Evolutionary conservation across 2,113 vertebrate genomes (phyloP).

Genomic region (Brachypodius melanocephalos): DNA sequence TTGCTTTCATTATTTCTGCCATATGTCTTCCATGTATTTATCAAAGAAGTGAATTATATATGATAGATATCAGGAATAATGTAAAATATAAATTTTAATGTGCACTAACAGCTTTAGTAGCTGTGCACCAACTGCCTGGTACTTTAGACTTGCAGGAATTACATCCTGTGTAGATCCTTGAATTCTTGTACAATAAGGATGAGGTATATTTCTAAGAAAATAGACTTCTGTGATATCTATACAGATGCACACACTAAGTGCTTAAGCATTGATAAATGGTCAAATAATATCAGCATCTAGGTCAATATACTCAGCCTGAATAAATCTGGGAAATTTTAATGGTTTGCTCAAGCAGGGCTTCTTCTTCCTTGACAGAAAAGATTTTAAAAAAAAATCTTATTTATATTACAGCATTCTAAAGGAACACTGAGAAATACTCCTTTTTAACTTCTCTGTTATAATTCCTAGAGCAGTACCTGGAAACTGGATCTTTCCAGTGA

Average conservation of each 20-base stretch:
- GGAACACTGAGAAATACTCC: neutral
- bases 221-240: neutral
- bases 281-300: neutral
- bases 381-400: neutral
- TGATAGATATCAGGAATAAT: neutral
- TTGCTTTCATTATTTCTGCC: neutral
- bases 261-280: neutral
- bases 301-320: neutral
- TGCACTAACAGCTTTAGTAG: neutral
- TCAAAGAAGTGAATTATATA: neutral
- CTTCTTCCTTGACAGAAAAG: neutral
- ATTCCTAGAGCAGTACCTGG: neutral
- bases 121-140: neutral
- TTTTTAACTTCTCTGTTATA: neutral
- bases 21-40: neutral
- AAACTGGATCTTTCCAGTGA: neutral
- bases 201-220: neutral
- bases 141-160: neutral
- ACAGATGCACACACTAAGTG: neutral
- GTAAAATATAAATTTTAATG: neutral
- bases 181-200: neutral
- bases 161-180: neutral
- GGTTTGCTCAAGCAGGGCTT: fast-evolving
- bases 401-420: neutral
- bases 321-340: neutral